A percentile compares a stretch with the other conserved stretches of the same genome.
These are phyloP conservation scores for Indri indri DNA, from an alignment of 2,113 vertebrate genomes.

Conservation along the genomic window DNA sequence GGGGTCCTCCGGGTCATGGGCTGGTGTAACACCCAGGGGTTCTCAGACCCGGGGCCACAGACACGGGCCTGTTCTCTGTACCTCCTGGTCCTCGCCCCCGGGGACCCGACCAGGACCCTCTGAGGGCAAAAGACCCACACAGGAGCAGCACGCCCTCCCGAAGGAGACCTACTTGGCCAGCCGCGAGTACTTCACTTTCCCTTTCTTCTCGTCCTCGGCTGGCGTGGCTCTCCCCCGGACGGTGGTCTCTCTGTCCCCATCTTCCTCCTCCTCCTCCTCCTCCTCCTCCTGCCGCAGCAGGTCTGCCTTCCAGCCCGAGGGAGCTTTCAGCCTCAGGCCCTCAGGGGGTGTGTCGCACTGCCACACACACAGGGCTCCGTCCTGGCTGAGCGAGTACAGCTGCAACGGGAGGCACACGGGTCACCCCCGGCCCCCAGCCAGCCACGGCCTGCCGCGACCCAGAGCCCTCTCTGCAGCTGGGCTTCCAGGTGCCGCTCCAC, in stretches of 20 bases:
- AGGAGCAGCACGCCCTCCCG: accelerated
- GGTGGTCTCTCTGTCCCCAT: constrained; percentile 83
- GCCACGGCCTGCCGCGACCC: not conserved
- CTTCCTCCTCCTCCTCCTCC: constrained; percentile 68
- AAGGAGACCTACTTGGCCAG: constrained; percentile 89
- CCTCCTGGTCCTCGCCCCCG: accelerated
- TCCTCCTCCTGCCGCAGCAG: constrained; percentile 63
- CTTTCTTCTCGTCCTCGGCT: constrained; percentile 78
- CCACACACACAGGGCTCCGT: constrained; percentile 95
- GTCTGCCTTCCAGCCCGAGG: constrained; percentile 72
- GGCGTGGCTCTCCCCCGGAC: constrained; percentile 86
- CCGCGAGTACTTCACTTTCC: constrained; percentile 90
- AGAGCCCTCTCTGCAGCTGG: not conserved
- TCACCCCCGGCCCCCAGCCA: not conserved
- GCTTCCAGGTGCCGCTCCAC: accelerated
- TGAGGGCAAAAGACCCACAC: no score
- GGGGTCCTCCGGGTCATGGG: not conserved
- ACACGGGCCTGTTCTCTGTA: not conserved
- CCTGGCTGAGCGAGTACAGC: constrained; percentile 96
- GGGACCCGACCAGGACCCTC: not conserved
- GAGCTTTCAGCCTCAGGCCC: constrained; percentile 83
- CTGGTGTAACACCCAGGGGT: not conserved
- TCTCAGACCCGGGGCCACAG: not conserved
- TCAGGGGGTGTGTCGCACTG: constrained; percentile 92
- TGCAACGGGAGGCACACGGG: constrained; percentile 56